Evolutionary conservation across 1,140 invertebrate genomes (phyloP).

Genomic region (Eriocheir sinensis): DNA sequence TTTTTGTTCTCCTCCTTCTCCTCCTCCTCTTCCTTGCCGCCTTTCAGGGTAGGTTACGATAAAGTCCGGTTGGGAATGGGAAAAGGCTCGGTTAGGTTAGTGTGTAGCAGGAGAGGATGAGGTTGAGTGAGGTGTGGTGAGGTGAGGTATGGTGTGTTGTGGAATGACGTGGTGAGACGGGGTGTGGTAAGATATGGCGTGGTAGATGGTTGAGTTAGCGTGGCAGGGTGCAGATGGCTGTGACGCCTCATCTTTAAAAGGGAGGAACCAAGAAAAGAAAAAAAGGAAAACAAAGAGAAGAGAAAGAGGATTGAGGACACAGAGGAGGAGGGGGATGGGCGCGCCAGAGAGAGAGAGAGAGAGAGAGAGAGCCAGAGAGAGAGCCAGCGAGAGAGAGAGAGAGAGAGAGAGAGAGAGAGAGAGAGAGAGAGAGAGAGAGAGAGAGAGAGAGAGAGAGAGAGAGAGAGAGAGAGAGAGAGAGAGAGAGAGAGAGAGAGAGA

Average conservation of each 20-base stretch:
- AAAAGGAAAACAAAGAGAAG: neutral
- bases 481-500: no score
- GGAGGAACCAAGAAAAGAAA: neutral
- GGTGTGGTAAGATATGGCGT: neutral
- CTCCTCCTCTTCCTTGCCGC: no score
- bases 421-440: conserved; percentile 22
- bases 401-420: neutral
- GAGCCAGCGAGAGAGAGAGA: neutral
- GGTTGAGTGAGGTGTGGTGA: no score
- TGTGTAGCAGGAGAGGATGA: no score
- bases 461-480: neutral
- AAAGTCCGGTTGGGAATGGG: no score
- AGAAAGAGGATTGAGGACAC: neutral
- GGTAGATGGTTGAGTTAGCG: no score
- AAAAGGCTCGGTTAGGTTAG: no score
- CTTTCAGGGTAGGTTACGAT: no score
- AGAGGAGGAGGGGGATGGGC: neutral
- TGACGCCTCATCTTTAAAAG: neutral
- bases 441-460: conserved; percentile 22
- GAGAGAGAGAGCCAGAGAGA: neutral
- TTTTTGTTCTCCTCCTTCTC: no score
- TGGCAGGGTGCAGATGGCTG: no score
- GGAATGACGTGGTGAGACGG: no score
- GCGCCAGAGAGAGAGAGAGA: neutral
- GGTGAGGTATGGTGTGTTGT: no score